Conservation (phyloP, 2,888 invertebrate genomes). For the Sclerodermus sp. region DNA sequence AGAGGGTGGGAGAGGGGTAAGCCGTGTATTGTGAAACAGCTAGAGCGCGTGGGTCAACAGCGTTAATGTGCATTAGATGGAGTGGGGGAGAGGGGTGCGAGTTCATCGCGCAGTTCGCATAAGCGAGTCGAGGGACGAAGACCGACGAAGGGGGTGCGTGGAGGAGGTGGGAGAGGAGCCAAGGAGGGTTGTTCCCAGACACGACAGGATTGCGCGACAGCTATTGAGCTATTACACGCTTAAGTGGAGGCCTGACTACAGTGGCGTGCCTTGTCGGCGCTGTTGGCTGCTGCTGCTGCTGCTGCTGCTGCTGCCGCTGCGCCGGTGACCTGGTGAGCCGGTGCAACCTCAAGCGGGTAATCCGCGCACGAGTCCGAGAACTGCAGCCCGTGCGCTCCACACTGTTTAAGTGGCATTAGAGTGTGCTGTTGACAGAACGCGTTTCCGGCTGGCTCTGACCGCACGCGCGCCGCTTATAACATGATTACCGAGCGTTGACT, state of each 20-base stretch:
- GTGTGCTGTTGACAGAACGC: background rate
- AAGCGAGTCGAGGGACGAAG: background rate
- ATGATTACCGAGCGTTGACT: background rate
- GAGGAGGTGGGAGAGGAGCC: too few species aligned
- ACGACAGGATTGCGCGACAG: conserved; percentile 28
- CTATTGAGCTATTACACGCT: conserved; percentile 55
- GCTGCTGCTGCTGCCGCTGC: background rate
- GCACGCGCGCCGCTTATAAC: background rate
- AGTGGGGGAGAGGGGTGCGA: too few species aligned
- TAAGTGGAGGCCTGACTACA: conserved; percentile 43
- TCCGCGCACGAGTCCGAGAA: background rate
- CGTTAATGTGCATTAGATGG: too few species aligned
- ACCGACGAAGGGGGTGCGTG: too few species aligned
- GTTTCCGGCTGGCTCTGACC: background rate
- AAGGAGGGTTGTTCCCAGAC: too few species aligned
- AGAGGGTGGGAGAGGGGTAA: too few species aligned
- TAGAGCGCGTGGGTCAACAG: too few species aligned
- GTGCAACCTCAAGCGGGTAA: background rate
- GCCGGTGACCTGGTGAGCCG: background rate
- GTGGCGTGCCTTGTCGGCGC: conserved; percentile 32
- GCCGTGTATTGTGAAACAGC: too few species aligned
- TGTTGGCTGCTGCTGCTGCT: background rate
- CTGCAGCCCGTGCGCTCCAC: too few species aligned
- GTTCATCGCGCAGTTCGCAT: conserved; percentile 1
- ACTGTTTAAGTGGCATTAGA: conserved; percentile 1